phyloP scores from a whole-genome alignment of 2,888 invertebrate species.

The Lasioglossum lativentre region DNA sequence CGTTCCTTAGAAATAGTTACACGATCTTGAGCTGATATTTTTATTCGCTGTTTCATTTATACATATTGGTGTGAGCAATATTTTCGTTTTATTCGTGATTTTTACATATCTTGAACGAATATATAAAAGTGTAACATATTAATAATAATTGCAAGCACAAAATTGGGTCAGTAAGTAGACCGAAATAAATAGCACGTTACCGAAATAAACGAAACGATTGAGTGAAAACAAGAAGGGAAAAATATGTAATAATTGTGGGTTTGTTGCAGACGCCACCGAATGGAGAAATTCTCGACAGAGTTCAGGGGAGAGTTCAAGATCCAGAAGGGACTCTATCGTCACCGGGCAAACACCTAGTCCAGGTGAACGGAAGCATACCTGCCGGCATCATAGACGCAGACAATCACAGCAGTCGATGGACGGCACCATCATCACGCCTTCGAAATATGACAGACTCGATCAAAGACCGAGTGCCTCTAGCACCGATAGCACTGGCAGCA shows the following conservation, averaged over 20 bases:
- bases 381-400: constrained; percentile 82
- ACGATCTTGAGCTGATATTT: not conserved
- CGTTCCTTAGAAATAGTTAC: not conserved
- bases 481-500: constrained; percentile 85
- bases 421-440: constrained; percentile 73
- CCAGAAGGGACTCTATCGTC: constrained; percentile 88
- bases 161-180: not conserved
- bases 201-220: not conserved
- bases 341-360: constrained; percentile 76
- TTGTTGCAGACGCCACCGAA: constrained; percentile 87
- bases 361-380: constrained; percentile 80
- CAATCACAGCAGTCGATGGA: constrained; percentile 83
- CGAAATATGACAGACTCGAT: constrained; percentile 87
- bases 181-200: not conserved
- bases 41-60: not conserved
- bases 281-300: constrained; percentile 87
- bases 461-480: constrained; percentile 90
- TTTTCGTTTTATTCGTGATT: not conserved
- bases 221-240: not conserved
- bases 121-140: not conserved
- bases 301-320: constrained; percentile 89
- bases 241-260: not conserved
- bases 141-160: not conserved
- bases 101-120: not conserved
- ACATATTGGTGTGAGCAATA: not conserved